Base-by-base conservation (phyloP, 2,113 vertebrate genomes). In the Bos taurus region DNA sequence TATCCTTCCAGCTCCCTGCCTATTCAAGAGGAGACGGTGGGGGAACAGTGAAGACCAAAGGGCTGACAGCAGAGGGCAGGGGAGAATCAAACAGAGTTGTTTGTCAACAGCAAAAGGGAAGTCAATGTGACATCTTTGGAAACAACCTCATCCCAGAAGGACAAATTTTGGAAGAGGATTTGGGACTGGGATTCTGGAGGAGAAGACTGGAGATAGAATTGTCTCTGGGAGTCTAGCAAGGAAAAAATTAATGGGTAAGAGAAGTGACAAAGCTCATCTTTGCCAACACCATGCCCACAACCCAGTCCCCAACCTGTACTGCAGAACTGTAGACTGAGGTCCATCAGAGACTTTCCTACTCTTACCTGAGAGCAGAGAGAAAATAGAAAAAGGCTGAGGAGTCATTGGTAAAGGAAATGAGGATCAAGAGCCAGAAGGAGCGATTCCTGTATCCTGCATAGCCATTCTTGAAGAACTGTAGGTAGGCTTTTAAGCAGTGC, bases 331-430 rank as follows among this genome's bases (percentile, higher is more conserved):
- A 87, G 56, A 60, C 4, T 8, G 30, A 50, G 43, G 4, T 25
- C 10, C 36, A 23, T 52, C n/a, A 67, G 56, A 36, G 28, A 23
- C 19, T 43, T 89, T n/a, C 13, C 19, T n/a, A 28, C 21, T 84
- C 59, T 97, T 59, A 96, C 97, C 93, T 94, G 67, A 94, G 17
- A 59, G 17, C 14, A 82, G 86, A 86, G n/a, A 86, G 17, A 26
- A 90, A 80, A 78, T 16, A 88, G 88, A 40, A n/a, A 19, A 23
- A 81, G 5, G 26, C 36, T 48, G 26, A 88, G 7, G 40, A 28
- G 11, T 90, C 82, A 3, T 0, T 36, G 74, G 56, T 36, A 80
- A 90, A 83, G 67, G 46, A 77, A 57, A 3, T 9, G 5, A 43
- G 19, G 7, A 52, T 54, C 23, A 28, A 46, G 6, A 3, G 2